These are phyloP conservation scores for Narcine bancroftii DNA, from an alignment of 2,113 vertebrate genomes.

Conservation along the genomic window DNA sequence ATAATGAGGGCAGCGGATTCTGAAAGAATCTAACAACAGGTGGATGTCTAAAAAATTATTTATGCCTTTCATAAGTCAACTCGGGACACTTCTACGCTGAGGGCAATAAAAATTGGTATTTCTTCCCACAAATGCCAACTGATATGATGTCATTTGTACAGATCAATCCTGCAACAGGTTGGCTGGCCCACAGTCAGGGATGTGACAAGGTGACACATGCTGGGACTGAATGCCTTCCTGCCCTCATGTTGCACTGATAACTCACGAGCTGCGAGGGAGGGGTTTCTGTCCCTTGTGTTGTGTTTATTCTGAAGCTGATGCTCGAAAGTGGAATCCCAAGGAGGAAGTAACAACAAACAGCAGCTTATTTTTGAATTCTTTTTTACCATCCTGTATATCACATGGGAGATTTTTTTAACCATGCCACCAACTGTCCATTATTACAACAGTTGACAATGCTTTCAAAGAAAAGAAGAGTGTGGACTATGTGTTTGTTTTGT, in stretches of 20 bases:
- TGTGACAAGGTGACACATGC: too few species aligned
- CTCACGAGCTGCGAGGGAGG: background rate
- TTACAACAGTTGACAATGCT: slow-evolving; percentile 50
- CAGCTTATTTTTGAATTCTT: background rate
- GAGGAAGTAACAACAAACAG: background rate
- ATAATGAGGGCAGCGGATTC: too few species aligned
- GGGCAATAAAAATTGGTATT: too few species aligned
- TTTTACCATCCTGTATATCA: background rate
- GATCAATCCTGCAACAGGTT: too few species aligned
- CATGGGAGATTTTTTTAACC: background rate
- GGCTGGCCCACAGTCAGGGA: too few species aligned
- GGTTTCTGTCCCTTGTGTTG: background rate
- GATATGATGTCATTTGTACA: too few species aligned
- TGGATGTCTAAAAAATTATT: too few species aligned
- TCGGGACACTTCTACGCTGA: too few species aligned
- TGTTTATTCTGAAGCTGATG: background rate
- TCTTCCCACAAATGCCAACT: too few species aligned
- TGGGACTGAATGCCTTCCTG: too few species aligned
- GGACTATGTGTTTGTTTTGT: slow-evolving; percentile 46
- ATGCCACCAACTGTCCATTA: slow-evolving; percentile 56
- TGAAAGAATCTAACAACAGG: too few species aligned
- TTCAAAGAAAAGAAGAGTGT: slow-evolving; percentile 39
- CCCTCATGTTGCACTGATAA: background rate
- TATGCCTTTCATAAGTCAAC: too few species aligned
- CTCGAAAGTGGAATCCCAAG: background rate